A percentile compares a stretch with the other conserved stretches of the same genome.
These are phyloP conservation scores for Druon quercuslanigerum DNA, from an alignment of 1,140 invertebrate genomes.

Conservation along the genomic window DNA sequence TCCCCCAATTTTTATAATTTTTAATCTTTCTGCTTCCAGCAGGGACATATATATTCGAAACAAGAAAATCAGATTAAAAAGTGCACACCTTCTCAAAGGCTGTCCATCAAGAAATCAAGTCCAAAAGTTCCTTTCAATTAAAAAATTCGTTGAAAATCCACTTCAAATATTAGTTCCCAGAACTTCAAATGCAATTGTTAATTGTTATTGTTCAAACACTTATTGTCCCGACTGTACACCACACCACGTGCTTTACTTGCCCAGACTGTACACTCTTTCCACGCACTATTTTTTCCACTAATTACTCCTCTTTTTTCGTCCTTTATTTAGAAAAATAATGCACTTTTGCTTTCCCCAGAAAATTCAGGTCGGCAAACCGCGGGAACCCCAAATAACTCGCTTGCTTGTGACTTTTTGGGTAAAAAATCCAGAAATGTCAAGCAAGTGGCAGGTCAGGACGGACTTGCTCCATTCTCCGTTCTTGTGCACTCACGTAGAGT, in stretches of 20 bases:
- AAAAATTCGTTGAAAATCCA: too few species aligned
- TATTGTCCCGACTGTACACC: constrained; percentile 4
- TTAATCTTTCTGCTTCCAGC: too few species aligned
- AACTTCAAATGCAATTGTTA: background rate
- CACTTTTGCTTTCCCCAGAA: background rate
- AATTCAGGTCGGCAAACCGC: background rate
- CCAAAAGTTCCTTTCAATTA: too few species aligned
- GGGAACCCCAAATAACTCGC: background rate
- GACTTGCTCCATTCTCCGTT: too few species aligned
- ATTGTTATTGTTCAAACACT: background rate
- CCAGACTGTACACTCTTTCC: background rate
- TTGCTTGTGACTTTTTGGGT: background rate
- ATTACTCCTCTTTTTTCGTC: background rate
- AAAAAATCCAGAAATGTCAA: background rate
- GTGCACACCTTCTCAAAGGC: too few species aligned
- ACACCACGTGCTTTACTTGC: constrained; percentile 16
- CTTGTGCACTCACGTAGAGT: background rate
- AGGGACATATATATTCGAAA: too few species aligned
- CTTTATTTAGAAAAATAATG: background rate
- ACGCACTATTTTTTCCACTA: background rate
- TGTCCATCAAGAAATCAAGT: too few species aligned
- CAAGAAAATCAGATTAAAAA: too few species aligned
- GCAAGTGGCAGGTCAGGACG: background rate
- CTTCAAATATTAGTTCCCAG: background rate
- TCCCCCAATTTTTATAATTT: too few species aligned